A percentile compares a stretch with the other conserved stretches of the same genome.
Evolutionary conservation across 2,113 vertebrate genomes (phyloP).

Genomic region (Alouatta palliata): DNA sequence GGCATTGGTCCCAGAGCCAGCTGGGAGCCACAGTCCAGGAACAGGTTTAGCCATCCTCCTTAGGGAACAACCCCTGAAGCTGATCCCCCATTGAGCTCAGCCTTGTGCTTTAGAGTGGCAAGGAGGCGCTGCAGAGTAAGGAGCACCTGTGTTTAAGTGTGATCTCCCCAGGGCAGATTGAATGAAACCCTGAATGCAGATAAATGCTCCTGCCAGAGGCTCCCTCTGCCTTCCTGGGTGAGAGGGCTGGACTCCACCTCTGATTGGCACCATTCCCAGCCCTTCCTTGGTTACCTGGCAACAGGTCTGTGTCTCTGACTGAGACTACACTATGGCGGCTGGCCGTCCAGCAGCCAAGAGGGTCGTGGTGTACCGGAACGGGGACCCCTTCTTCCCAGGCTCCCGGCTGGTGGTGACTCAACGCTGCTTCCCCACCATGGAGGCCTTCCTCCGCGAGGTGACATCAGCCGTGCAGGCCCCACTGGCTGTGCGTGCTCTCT

Average conservation of each 20-base stretch:
- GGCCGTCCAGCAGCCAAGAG: constrained; percentile 82
- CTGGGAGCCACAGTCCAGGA: not conserved
- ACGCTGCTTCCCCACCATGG: constrained; percentile 88
- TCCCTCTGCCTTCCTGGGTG: not conserved
- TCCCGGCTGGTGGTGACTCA: constrained; percentile 90
- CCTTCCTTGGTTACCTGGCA: constrained; percentile 8
- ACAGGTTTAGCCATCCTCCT: not conserved
- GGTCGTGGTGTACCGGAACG: constrained; percentile 91
- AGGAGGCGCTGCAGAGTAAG: not conserved
- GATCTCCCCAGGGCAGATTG: not conserved
- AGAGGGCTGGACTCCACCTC: constrained; percentile 6
- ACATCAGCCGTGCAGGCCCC: constrained; percentile 87
- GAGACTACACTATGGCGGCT: constrained; percentile 34
- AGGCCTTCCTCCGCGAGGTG: constrained; percentile 91
- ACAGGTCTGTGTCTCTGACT: constrained; percentile 48
- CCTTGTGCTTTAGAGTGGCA: not conserved
- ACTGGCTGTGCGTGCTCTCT: constrained; percentile 89
- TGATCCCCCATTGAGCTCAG: not conserved
- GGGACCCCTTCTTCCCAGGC: constrained; percentile 91
- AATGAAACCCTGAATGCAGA: not conserved
- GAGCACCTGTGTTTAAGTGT: not conserved
- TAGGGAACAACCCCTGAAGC: not conserved
- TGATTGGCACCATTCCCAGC: constrained; percentile 35
- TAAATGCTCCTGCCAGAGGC: not conserved
- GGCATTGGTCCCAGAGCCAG: not conserved